Evolutionary conservation across 2,888 invertebrate genomes (phyloP).

Genomic region (Blera fallax): DNA sequence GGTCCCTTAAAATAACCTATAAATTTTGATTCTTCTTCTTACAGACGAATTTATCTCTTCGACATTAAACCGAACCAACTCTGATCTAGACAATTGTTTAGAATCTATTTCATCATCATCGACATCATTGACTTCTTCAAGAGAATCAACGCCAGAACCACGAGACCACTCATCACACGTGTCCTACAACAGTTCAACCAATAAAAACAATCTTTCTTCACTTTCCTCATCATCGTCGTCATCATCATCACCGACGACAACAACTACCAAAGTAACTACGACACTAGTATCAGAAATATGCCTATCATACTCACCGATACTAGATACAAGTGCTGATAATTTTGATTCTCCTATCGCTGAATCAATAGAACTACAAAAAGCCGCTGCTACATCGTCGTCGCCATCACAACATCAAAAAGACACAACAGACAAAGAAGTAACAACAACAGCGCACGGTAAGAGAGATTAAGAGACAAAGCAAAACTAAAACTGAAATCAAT

Average conservation of each 20-base stretch:
- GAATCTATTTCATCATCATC: slow-evolving; percentile 76
- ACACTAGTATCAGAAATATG: slow-evolving; percentile 21
- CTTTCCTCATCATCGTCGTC: slow-evolving; percentile 12
- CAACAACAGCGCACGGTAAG: slow-evolving; percentile 64
- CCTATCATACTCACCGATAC: slow-evolving; percentile 63
- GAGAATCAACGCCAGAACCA: slow-evolving; percentile 76
- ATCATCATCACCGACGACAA: slow-evolving; percentile 5
- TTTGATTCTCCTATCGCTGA: slow-evolving; percentile 65
- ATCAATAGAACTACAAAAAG: slow-evolving; percentile 57
- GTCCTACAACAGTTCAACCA: slow-evolving; percentile 22
- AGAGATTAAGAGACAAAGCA: slow-evolving; percentile 51
- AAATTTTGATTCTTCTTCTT: not conserved
- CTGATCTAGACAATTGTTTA: slow-evolving; percentile 75
- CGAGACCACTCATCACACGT: slow-evolving; percentile 38
- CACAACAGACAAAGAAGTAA: slow-evolving; percentile 45
- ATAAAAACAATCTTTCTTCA: slow-evolving; percentile 24
- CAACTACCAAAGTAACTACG: slow-evolving; percentile 25
- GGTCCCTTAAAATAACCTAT: not conserved
- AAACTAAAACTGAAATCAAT: slow-evolving; percentile 22
- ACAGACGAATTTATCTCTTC: slow-evolving; percentile 61
- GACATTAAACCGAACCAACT: slow-evolving; percentile 71
- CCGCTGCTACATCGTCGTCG: slow-evolving; percentile 19
- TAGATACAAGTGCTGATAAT: slow-evolving; percentile 68
- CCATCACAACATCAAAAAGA: slow-evolving; percentile 57
- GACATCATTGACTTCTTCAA: slow-evolving; percentile 76